Evolutionary conservation across 2,113 vertebrate species (phyloP).

Genomic region (Psophia crepitans): DNA sequence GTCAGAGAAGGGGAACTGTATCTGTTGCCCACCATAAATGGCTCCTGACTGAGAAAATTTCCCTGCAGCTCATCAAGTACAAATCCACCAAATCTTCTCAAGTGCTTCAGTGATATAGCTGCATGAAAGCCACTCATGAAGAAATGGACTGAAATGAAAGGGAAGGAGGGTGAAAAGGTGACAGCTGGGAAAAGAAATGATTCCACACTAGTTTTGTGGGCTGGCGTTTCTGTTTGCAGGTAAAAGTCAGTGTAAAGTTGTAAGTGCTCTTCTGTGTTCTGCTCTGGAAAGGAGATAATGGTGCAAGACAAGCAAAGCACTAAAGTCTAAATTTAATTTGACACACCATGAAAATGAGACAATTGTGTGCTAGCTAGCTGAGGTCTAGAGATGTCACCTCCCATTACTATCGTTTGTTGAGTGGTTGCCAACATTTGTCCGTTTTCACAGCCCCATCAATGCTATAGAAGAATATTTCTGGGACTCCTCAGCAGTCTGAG

Average conservation of each 20-base stretch:
- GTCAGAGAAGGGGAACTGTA: neutral
- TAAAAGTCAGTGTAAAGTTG: slow-evolving; percentile 13
- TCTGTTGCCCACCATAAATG: neutral
- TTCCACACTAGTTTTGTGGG: neutral
- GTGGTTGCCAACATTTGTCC: slow-evolving; percentile 16
- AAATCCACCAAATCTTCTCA: neutral
- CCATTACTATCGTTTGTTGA: slow-evolving; percentile 36
- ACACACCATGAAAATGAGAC: slow-evolving; percentile 53
- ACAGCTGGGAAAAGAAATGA: neutral
- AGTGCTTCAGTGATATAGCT: neutral
- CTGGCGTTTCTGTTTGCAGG: slow-evolving; percentile 15
- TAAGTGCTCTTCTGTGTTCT: neutral
- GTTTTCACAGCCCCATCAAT: neutral
- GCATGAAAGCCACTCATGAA: neutral
- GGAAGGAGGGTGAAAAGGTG: neutral
- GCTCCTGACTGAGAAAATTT: neutral
- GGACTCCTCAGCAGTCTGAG: neutral
- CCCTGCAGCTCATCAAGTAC: neutral
- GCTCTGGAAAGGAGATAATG: neutral
- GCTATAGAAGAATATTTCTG: neutral
- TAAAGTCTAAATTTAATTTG: slow-evolving; percentile 46
- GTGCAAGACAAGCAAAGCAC: neutral
- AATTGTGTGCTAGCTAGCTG: slow-evolving; percentile 13
- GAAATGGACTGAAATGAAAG: neutral
- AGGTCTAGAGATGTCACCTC: slow-evolving; percentile 9